A percentile compares a stretch with the other conserved stretches of the same genome.
These are phyloP conservation scores for Etheostoma nigrum DNA, from an alignment of 2,797 vertebrate species.

Conservation along the genomic window DNA sequence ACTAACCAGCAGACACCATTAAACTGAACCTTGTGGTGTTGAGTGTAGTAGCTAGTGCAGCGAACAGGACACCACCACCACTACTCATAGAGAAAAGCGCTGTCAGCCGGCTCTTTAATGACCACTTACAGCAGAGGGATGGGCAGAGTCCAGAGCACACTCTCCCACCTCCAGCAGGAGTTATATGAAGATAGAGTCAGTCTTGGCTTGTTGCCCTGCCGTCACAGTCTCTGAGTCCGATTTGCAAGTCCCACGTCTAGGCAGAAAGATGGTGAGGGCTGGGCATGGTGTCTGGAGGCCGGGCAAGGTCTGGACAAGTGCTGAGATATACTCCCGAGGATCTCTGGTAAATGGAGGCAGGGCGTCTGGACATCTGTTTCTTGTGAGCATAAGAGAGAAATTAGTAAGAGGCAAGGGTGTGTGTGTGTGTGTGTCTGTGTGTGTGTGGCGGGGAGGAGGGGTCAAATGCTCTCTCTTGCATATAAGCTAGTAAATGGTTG, in stretches of 20 bases:
- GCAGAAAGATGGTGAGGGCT: conserved; percentile 72
- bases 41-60: conserved; percentile 71
- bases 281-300: conserved; percentile 70
- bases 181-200: conserved; percentile 71
- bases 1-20: conserved; percentile 77
- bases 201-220: conserved; percentile 76
- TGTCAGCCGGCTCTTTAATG: conserved; percentile 81
- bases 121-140: conserved; percentile 82
- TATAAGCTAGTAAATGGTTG: conserved; percentile 36
- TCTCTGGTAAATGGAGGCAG: conserved; percentile 79
- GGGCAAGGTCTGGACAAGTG: conserved; percentile 58
- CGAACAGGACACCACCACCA: conserved; percentile 75
- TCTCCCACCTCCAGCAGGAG: conserved; percentile 74
- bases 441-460: not conserved
- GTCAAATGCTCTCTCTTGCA: conserved; percentile 43
- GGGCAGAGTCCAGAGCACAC: conserved; percentile 68
- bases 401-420: conserved; percentile 37
- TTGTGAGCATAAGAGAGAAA: conserved; percentile 52
- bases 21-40: conserved; percentile 73
- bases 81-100: conserved; percentile 72
- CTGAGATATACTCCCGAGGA: conserved; percentile 76
- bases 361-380: conserved; percentile 83
- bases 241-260: conserved; percentile 62
- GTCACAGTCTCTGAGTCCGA: conserved; percentile 63
- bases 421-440: too few relatives aligned